phyloP scores from a whole-genome alignment of 2,888 invertebrate genomes.

The Agrochola litura region DNA sequence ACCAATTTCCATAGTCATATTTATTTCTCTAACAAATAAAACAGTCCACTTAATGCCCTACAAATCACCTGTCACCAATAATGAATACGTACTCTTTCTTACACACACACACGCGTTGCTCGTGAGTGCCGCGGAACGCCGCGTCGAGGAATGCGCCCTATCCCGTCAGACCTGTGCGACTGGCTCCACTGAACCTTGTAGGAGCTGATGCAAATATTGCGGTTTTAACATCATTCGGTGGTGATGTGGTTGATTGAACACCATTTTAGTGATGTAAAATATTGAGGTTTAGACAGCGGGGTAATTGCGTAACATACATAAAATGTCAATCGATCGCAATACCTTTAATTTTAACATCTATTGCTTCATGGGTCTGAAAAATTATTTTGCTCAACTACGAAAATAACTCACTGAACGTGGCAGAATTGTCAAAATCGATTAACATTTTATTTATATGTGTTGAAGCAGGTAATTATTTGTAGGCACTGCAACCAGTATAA shows the following conservation, averaged over 20 bases:
- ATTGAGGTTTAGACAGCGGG: background rate
- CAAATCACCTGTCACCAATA: slow-evolving; percentile 34
- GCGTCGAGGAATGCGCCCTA: slow-evolving; percentile 63
- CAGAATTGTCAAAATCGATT: background rate
- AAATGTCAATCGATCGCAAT: background rate
- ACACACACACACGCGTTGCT: slow-evolving; percentile 26
- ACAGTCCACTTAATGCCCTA: slow-evolving; percentile 18
- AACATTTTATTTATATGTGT: background rate
- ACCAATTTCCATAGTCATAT: background rate
- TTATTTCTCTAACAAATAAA: slow-evolving; percentile 14
- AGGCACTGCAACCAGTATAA: background rate
- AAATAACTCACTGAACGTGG: background rate
- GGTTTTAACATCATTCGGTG: slow-evolving; percentile 40
- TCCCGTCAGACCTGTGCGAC: slow-evolving; percentile 64
- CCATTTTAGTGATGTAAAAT: background rate
- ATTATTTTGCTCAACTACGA: background rate
- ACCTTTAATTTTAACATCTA: background rate
- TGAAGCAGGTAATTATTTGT: background rate
- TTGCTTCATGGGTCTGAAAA: background rate
- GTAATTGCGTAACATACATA: background rate
- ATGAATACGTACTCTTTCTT: slow-evolving; percentile 21
- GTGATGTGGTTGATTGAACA: background rate
- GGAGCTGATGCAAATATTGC: slow-evolving; percentile 56
- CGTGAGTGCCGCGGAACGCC: slow-evolving; percentile 56
- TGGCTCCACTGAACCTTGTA: slow-evolving; percentile 44